These are phyloP conservation scores for Lepidothrix coronata DNA, from an alignment of 2,113 vertebrate species.

Conservation along the genomic window DNA sequence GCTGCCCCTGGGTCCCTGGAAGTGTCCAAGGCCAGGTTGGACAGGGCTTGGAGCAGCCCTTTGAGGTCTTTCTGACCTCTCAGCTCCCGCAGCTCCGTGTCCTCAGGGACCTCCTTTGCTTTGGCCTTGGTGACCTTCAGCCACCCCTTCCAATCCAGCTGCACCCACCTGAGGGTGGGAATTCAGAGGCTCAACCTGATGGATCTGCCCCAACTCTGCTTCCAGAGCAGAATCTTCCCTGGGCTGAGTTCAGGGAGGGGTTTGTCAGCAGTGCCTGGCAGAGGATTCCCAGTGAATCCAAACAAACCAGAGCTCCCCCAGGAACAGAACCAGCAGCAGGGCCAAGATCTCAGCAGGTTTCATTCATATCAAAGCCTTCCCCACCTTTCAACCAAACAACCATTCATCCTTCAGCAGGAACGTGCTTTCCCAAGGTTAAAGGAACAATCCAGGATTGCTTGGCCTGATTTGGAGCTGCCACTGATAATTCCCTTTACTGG, in stretches of 20 bases:
- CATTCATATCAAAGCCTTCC: neutral
- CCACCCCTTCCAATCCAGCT: neutral
- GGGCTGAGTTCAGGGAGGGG: neutral
- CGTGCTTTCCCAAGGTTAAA: neutral
- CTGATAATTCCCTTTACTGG: neutral
- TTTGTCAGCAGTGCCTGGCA: neutral
- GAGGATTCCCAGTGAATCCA: neutral
- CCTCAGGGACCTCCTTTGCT: neutral
- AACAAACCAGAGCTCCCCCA: neutral
- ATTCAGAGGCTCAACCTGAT: fast-evolving
- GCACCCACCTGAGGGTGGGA: fast-evolving
- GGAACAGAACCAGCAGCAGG: neutral
- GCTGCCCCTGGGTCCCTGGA: neutral
- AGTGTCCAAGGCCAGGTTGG: neutral
- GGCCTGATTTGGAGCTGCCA: neutral
- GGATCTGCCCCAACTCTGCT: neutral
- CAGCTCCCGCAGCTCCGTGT: fast-evolving
- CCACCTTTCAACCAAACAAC: neutral
- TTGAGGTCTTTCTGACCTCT: neutral
- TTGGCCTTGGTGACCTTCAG: neutral
- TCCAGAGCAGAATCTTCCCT: neutral
- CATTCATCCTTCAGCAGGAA: neutral
- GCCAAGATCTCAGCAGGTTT: neutral
- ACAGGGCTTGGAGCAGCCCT: fast-evolving
- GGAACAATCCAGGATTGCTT: neutral